These are phyloP conservation scores for Dexiosoma caninum DNA, from an alignment of 2,888 invertebrate species.

Conservation along the genomic window DNA sequence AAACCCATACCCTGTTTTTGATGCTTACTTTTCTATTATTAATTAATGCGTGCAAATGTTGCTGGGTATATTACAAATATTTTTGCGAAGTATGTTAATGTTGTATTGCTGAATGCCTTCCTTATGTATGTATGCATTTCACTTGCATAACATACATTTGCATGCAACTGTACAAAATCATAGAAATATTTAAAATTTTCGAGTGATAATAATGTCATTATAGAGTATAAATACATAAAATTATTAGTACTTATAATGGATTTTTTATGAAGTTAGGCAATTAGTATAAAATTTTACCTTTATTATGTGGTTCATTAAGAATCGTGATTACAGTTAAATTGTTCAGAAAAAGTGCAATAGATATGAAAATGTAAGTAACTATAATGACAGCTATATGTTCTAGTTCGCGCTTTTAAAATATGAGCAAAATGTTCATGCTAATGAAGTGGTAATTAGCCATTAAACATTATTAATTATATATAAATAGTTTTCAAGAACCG, in stretches of 20 bases:
- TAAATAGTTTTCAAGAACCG: too few relatives aligned
- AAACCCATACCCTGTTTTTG: too few relatives aligned
- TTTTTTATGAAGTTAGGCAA: conserved; percentile 27
- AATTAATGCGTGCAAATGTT: too few relatives aligned
- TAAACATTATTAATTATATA: too few relatives aligned
- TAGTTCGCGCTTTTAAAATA: background rate
- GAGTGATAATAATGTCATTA: conserved; percentile 47
- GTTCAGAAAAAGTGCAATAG: conserved; percentile 5
- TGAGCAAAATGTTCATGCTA: background rate
- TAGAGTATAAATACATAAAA: conserved; percentile 35
- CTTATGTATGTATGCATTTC: too few relatives aligned
- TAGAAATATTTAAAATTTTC: background rate
- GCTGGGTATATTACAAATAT: too few relatives aligned
- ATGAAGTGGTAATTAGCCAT: background rate
- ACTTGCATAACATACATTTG: background rate
- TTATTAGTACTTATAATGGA: conserved; percentile 39
- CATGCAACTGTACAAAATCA: background rate
- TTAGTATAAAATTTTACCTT: conserved; percentile 47
- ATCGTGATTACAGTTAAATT: conserved; percentile 19
- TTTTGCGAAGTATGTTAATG: too few relatives aligned
- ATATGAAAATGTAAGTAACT: background rate
- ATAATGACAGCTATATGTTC: background rate
- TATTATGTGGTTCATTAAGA: conserved; percentile 42
- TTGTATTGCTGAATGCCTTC: too few relatives aligned
- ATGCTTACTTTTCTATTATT: too few relatives aligned